A percentile compares a stretch with the other conserved stretches of the same genome.
Conservation (phyloP, 2,797 vertebrate species). For the Takifugu rubripes region DNA sequence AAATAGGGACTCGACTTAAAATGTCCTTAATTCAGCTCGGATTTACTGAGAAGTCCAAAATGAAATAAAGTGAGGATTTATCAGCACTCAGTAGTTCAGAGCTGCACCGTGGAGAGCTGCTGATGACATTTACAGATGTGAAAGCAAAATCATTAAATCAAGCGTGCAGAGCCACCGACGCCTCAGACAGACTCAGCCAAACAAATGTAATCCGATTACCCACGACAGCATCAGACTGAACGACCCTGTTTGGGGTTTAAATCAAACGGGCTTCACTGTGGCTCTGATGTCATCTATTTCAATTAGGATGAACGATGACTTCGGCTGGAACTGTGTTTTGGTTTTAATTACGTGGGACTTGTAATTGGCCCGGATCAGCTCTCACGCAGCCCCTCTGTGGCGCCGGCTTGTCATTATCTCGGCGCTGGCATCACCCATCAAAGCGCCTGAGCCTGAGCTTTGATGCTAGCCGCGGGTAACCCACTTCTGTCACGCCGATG, state of each 20-base stretch:
- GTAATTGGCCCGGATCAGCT: conserved; percentile 23
- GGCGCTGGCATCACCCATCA: conserved; percentile 29
- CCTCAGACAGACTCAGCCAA: neutral
- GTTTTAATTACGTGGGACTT: conserved; percentile 11
- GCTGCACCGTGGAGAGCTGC: neutral
- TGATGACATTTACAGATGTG: neutral
- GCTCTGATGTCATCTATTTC: conserved; percentile 3
- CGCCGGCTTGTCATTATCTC: conserved; percentile 33
- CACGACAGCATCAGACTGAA: neutral
- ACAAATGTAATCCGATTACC: conserved; percentile 3
- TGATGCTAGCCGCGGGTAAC: conserved; percentile 44
- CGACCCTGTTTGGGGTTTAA: neutral
- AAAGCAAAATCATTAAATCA: neutral
- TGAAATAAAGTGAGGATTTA: too few species aligned
- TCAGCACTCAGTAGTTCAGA: too few species aligned
- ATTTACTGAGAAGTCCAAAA: too few species aligned
- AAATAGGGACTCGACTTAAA: too few species aligned
- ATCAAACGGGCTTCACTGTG: neutral
- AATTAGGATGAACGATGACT: conserved; percentile 18
- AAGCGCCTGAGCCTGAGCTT: conserved; percentile 37
- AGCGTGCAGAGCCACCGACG: too few species aligned
- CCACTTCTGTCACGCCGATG: conserved; percentile 32
- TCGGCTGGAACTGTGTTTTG: conserved; percentile 14
- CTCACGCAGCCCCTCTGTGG: conserved; percentile 1
- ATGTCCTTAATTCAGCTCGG: too few species aligned